These are phyloP conservation scores for Tursiops truncatus DNA, from an alignment of 2,113 vertebrate genomes.

Conservation along the genomic window DNA sequence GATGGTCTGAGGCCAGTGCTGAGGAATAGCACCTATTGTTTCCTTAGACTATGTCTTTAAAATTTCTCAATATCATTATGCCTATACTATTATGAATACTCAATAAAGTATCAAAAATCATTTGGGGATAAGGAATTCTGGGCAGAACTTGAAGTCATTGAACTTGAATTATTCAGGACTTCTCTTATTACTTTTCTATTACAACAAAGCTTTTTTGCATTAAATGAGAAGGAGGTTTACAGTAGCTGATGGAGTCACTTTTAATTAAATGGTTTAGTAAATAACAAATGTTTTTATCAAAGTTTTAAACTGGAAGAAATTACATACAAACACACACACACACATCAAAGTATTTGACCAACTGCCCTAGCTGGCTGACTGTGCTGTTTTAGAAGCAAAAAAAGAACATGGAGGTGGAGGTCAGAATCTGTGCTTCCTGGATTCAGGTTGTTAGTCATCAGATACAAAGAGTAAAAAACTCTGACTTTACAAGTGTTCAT, in stretches of 20 bases:
- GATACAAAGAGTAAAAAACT: not conserved
- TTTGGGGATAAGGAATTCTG: not conserved
- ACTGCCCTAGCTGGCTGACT: not conserved
- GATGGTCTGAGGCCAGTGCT: not conserved
- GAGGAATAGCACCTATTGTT: not conserved
- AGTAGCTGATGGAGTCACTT: not conserved
- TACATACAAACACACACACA: not conserved
- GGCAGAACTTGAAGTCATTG: not conserved
- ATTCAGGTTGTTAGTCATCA: not conserved
- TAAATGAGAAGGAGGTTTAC: conserved; percentile 15
- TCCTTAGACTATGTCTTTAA: not conserved
- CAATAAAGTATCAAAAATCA: conserved; percentile 8
- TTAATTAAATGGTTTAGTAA: conserved; percentile 51
- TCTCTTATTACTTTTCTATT: not conserved
- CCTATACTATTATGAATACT: conserved; percentile 12
- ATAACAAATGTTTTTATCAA: not conserved
- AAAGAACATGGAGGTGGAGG: not conserved
- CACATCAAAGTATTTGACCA: conserved; percentile 9
- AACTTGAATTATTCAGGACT: not conserved
- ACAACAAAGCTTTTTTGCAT: not conserved
- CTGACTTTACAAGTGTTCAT: not conserved
- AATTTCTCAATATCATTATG: not conserved
- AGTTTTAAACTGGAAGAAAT: conserved; percentile 41
- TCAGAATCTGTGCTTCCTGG: not conserved
- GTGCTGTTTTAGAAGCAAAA: not conserved